Evolutionary conservation across 2,797 vertebrate species (phyloP).

Genomic region (Merluccius polli): DNA sequence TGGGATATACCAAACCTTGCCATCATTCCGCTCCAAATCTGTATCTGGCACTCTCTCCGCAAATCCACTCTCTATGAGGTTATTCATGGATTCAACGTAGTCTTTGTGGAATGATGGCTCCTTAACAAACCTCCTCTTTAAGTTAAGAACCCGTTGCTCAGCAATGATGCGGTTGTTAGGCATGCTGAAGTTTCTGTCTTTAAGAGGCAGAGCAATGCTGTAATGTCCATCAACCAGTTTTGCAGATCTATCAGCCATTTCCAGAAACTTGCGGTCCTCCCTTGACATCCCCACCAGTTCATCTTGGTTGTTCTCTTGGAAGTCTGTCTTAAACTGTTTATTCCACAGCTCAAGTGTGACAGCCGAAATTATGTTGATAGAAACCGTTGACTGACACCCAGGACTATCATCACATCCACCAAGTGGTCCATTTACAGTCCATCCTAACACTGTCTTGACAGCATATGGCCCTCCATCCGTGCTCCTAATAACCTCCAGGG

Average conservation of each 20-base stretch:
- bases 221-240: not conserved
- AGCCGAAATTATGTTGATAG: not conserved
- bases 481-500: constrained; percentile 3
- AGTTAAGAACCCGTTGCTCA: not conserved
- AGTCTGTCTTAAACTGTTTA: constrained; percentile 17
- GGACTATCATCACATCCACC: not conserved
- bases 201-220: not conserved
- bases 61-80: not conserved
- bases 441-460: constrained; percentile 1
- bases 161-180: not conserved
- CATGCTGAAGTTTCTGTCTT: not conserved
- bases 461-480: constrained; percentile 7
- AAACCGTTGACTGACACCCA: not conserved
- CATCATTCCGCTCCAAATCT: not conserved
- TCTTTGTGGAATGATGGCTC: constrained; percentile 1
- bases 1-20: constrained; percentile 24
- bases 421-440: constrained; percentile 16
- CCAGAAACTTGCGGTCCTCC: constrained; percentile 9
- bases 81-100: not conserved
- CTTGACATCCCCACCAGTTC: constrained; percentile 17
- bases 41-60: not conserved
- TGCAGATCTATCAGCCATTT: not conserved
- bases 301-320: constrained; percentile 11
- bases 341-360: constrained; percentile 5
- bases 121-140: constrained; percentile 3